Base-by-base conservation (phyloP, 2,888 invertebrate genomes). In the Hybos culiciformis region DNA sequence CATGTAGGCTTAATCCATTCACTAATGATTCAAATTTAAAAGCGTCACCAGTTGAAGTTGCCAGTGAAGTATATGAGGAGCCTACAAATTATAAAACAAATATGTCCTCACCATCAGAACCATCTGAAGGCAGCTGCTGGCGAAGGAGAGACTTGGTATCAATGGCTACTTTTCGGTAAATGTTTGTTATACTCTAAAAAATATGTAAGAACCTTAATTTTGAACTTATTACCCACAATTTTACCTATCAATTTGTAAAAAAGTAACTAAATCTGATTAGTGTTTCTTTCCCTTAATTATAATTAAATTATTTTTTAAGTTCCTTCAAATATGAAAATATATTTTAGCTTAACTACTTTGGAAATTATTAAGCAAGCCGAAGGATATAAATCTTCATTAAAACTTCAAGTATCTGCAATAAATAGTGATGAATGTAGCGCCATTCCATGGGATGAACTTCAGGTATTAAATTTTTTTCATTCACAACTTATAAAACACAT, bases 371-470 rank as follows among this genome's bases (percentile, higher is more conserved):
- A 83, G 49, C 80, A 85, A 61, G 78, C 80, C 9, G 66, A 70
- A 44, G 82, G 80, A 2, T 73, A 77, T 49, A 69, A 74, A 26
- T 80, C 83, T 2, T 69, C 73, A 2, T 70, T 82, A 33, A 78
- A 80, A 58, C 57, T 81, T 36, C 80, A 83, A 64, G 74, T 83
- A 29, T 74, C 78, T 8, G 73, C 83, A 50, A 67, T 93, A 6
- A 72, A 72, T 21, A 78, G 80, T 41, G 84, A 87, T 55, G 92
- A 93, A 63, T 88, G 87, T 57, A 75, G 80, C 32, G 80, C 86
- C 33, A 87, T 93, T 59, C 85, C 86, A 1, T 91, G 90, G 83
- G 92, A 92, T 59, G 92, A 92, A 67, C 83, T 94, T 70, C 92
- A 93, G 81, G 87, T 87, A 67, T 66, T n/a, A n/a, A n/a, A n/a